Base-by-base conservation (phyloP, 2,113 vertebrate genomes). In the Athene cunicularia region DNA sequence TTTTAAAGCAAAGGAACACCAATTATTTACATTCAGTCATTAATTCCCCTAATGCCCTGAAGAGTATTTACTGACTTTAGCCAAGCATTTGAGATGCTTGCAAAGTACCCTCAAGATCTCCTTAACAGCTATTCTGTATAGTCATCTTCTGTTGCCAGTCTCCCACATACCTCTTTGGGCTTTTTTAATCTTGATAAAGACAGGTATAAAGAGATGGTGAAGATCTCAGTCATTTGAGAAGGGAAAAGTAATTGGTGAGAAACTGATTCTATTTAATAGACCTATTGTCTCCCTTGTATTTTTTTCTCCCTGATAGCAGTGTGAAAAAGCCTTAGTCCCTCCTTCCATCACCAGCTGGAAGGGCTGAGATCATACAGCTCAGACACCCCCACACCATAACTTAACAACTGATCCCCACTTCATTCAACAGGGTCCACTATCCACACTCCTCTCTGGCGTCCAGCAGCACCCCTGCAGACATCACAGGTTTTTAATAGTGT, bases 181-280 rank as follows among this genome's bases (percentile, higher is more conserved):
- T 92, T 92, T 84, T 86, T 71, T 21, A 90, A 70, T 90, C 55
- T 86, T 74, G 55, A 60, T 77, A 49, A 76, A 88, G 85, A 90
- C 66, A 82, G 35, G 66, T 91, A 90, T 59, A 90, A 96, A 86
- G 71, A 92, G 60, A 87, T 20, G 14, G 52, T 84, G 79, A 88
- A 30, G 49, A 94, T 90, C 81, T 92, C 92, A 73, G 62, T 75
- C 67, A 62, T 68, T 41, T 63, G 35, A 86, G 62, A 92, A 53
- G 30, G 35, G 56, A 68, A 91, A 83, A 86, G 9, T 88, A 93
- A 93, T 45, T 84, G 63, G 92, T 90, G 80, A 88, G 86, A 92
- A 97, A 94, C 63, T 55, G 75, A 85, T 88, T 93, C 67, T 80
- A 73, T 80, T 90, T 92, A 95, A 88, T 50, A 84, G 92, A 66